Percentiles rank a stretch among this genome's conserved stretches.
These are phyloP conservation scores for Lycodopsis pacificus DNA, from an alignment of 2,797 vertebrate species.

Conservation along the genomic window DNA sequence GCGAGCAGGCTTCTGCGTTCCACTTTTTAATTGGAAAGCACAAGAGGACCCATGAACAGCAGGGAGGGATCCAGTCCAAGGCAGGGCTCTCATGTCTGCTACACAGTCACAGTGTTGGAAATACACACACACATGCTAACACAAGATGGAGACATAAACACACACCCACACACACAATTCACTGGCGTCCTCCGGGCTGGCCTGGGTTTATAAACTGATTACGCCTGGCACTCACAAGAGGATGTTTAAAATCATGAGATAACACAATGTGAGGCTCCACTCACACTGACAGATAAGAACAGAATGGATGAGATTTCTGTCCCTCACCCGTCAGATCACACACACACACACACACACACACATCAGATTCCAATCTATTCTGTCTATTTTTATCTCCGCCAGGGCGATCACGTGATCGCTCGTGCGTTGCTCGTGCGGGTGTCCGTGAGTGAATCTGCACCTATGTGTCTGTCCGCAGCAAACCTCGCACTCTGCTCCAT, in stretches of 20 bases:
- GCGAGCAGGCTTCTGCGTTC: background rate
- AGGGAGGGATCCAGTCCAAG: conserved; percentile 12
- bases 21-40: conserved; percentile 1
- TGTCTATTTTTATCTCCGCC: background rate
- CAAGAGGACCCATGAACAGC: background rate
- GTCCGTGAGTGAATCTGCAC: background rate
- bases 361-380: background rate
- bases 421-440: too few species aligned
- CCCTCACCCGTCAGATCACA: background rate
- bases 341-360: background rate
- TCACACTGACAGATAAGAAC: background rate
- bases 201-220: conserved; percentile 28
- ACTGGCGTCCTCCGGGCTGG: conserved; percentile 15
- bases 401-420: background rate
- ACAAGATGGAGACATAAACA: conserved; percentile 66
- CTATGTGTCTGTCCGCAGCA: background rate
- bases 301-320: background rate
- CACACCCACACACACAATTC: conserved; percentile 43
- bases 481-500: background rate
- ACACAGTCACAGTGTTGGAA: conserved; percentile 17
- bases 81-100: conserved; percentile 1
- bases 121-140: conserved; percentile 38
- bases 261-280: background rate
- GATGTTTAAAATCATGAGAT: conserved; percentile 7
- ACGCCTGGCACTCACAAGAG: background rate